These are phyloP conservation scores for Hippasteria phrygiana DNA, from an alignment of 53 echinoderm and acorn worm species.

Conservation along the genomic window DNA sequence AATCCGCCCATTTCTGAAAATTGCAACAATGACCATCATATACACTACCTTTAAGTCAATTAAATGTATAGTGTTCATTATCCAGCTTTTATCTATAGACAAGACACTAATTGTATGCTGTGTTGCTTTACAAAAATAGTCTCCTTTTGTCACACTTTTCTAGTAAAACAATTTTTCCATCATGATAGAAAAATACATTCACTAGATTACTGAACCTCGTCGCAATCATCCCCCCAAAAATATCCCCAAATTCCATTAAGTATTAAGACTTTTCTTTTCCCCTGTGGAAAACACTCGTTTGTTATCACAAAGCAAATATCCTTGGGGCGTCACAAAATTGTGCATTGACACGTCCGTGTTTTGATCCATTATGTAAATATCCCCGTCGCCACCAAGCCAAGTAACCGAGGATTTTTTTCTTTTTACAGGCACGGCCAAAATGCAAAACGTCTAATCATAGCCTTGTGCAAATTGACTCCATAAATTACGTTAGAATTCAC, in stretches of 20 bases:
- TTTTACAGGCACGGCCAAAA: neutral
- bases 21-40: too few species aligned
- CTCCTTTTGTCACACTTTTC: too few species aligned
- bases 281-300: slow-evolving; percentile 37
- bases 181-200: slow-evolving; percentile 31
- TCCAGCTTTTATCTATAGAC: too few species aligned
- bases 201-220: slow-evolving; percentile 26
- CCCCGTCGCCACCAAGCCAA: slow-evolving; percentile 8
- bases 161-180: neutral
- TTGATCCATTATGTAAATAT: slow-evolving; percentile 63
- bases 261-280: slow-evolving; percentile 28
- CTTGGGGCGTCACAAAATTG: slow-evolving; percentile 49
- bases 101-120: too few species aligned
- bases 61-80: too few species aligned
- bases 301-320: slow-evolving; percentile 46
- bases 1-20: too few species aligned
- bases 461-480: slow-evolving; percentile 55
- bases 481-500: slow-evolving; percentile 53
- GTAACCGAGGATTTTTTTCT: neutral
- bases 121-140: too few species aligned
- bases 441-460: slow-evolving; percentile 31
- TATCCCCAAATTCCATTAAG: slow-evolving; percentile 44
- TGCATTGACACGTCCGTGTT: slow-evolving; percentile 57
- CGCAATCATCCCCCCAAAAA: neutral
- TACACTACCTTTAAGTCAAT: too few species aligned